Conservation (phyloP, 2,888 invertebrate genomes). For the Heteropelma amictum region DNA sequence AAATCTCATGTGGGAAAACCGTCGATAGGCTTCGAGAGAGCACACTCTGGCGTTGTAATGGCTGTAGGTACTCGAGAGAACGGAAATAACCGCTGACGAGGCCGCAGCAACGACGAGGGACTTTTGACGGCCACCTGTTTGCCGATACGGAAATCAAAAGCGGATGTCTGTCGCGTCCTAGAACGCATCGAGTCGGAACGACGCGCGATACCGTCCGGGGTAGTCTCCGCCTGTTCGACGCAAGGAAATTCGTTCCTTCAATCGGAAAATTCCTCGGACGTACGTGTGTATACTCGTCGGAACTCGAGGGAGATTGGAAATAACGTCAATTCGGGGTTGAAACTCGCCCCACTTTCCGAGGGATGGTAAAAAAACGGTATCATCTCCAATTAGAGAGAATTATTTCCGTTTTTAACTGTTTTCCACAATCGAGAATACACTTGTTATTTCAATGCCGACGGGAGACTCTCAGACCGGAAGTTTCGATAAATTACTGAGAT, state of each 20-base stretch:
- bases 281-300: no score
- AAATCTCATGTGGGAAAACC: conserved; percentile 52
- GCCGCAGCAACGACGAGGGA: conserved; percentile 28
- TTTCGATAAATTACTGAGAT: conserved; percentile 58
- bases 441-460: conserved; percentile 18
- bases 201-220: not conserved
- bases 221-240: conserved; percentile 7
- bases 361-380: no score
- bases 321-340: no score
- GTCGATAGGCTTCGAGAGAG: conserved; percentile 26
- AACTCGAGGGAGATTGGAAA: no score
- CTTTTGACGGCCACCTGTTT: conserved; percentile 63
- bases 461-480: conserved; percentile 17
- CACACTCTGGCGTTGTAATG: not conserved
- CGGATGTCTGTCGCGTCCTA: conserved; percentile 73
- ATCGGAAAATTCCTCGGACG: not conserved
- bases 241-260: not conserved
- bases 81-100: conserved; percentile 53
- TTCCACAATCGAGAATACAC: conserved; percentile 24
- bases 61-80: conserved; percentile 4
- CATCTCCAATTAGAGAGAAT: no score
- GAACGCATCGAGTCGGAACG: conserved; percentile 68
- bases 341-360: no score
- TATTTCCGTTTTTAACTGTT: not conserved
- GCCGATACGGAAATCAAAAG: conserved; percentile 75